A percentile compares a stretch with the other conserved stretches of the same genome.
Conservation (phyloP, 2,888 invertebrate species). For the Nycteola revayana region DNA sequence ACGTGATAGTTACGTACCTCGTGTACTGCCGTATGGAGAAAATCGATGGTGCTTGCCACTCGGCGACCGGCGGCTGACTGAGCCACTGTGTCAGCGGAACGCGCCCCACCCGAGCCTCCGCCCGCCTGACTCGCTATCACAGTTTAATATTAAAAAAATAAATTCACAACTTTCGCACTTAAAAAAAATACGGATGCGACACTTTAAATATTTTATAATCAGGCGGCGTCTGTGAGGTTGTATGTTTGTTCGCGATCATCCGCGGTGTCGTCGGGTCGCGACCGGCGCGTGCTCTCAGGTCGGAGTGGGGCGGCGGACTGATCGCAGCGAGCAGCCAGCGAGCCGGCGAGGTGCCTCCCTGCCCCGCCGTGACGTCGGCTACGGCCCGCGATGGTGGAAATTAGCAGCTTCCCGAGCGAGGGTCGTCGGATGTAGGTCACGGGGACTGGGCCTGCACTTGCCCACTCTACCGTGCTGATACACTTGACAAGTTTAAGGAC, state of each 20-base stretch:
- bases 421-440: slow-evolving; percentile 80
- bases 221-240: slow-evolving; percentile 56
- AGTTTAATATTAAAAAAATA: slow-evolving; percentile 59
- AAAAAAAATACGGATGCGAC: slow-evolving; percentile 53
- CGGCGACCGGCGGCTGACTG: slow-evolving; percentile 80
- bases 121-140: slow-evolving; percentile 69
- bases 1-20: slow-evolving; percentile 79
- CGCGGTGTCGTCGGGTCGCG: slow-evolving; percentile 51
- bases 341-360: slow-evolving; percentile 58
- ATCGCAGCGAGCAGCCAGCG: slow-evolving; percentile 52
- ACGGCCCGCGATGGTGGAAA: slow-evolving; percentile 73
- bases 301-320: slow-evolving; percentile 73
- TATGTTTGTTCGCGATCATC: slow-evolving; percentile 54
- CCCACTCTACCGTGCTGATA: slow-evolving; percentile 71
- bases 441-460: slow-evolving; percentile 79
- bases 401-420: slow-evolving; percentile 81
- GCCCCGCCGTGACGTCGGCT: slow-evolving; percentile 68
- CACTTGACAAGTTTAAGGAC: slow-evolving; percentile 80
- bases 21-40: slow-evolving; percentile 70
- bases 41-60: slow-evolving; percentile 80
- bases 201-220: slow-evolving; percentile 52
- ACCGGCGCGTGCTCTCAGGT: slow-evolving; percentile 57
- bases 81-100: slow-evolving; percentile 82
- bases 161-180: slow-evolving; percentile 60
- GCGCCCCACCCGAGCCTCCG: slow-evolving; percentile 75